Conservation (phyloP, 2,888 invertebrate genomes). For the Drosophila kokeensis region DNA sequence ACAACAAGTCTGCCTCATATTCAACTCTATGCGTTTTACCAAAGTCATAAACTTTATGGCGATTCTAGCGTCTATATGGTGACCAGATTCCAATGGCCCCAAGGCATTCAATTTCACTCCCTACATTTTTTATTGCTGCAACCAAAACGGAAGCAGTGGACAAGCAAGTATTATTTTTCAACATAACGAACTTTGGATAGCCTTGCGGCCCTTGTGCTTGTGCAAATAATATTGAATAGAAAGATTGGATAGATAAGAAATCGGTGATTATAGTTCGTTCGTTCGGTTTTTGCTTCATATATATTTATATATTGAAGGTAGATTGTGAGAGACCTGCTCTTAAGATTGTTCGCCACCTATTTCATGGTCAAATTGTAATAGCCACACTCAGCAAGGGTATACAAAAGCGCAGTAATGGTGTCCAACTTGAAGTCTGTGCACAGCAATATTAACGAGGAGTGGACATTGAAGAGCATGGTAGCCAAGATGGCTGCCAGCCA, state of each 20-base stretch:
- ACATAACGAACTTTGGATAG: neutral
- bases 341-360: neutral
- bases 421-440: slow-evolving; percentile 47
- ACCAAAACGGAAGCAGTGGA: neutral
- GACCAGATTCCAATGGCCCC: slow-evolving; percentile 30
- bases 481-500: slow-evolving; percentile 16
- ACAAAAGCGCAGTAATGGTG: slow-evolving; percentile 14
- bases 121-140: slow-evolving; percentile 41
- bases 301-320: neutral
- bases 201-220: neutral
- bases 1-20: slow-evolving; percentile 58
- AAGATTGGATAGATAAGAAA: neutral
- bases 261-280: neutral
- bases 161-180: neutral
- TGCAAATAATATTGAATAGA: neutral
- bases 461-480: slow-evolving; percentile 22
- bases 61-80: slow-evolving; percentile 6
- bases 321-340: neutral
- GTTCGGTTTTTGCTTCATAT: neutral
- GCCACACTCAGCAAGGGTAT: neutral
- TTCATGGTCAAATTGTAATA: neutral
- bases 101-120: slow-evolving; percentile 62
- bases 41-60: slow-evolving; percentile 58
- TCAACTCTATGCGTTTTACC: slow-evolving; percentile 40
- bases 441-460: slow-evolving; percentile 52